Percentiles rank a stretch among this genome's conserved stretches.
phyloP scores from a whole-genome alignment of 2,113 vertebrate species.

The Rostratula benghalensis region DNA sequence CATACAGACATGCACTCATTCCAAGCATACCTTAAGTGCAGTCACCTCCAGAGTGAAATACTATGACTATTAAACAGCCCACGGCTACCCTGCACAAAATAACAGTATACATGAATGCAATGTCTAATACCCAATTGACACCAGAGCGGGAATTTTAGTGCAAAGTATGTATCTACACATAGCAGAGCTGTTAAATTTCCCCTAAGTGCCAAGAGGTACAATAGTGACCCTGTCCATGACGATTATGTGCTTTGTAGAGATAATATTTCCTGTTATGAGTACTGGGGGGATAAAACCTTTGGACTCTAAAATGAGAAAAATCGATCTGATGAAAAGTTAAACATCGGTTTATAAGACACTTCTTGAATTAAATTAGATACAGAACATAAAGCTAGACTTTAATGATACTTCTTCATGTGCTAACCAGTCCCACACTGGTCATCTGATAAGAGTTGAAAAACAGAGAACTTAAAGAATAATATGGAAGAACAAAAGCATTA shows the following conservation, averaged over 20 bases:
- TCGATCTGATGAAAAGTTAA: slow-evolving; percentile 12
- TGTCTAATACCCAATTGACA: background rate
- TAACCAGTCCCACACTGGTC: background rate
- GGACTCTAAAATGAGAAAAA: slow-evolving; percentile 28
- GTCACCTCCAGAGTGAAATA: background rate
- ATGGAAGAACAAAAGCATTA: background rate
- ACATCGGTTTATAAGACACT: background rate
- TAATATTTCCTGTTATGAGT: background rate
- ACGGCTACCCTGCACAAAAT: background rate
- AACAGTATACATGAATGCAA: background rate
- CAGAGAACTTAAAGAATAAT: background rate
- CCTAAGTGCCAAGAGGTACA: background rate
- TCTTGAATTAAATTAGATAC: slow-evolving; percentile 14
- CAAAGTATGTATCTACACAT: background rate
- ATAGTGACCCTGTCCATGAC: background rate
- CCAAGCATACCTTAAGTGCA: background rate
- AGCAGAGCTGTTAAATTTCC: background rate
- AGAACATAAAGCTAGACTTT: slow-evolving; percentile 18
- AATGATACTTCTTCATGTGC: slow-evolving; percentile 17
- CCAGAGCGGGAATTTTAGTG: background rate
- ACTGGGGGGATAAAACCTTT: background rate
- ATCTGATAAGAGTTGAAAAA: background rate
- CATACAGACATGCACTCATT: background rate
- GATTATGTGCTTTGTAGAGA: background rate
- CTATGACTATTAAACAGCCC: background rate